Percentiles rank a stretch among this genome's conserved stretches.
These are phyloP conservation scores for Eugnorisma glareosa DNA, from an alignment of 2,888 invertebrate genomes.

Conservation along the genomic window DNA sequence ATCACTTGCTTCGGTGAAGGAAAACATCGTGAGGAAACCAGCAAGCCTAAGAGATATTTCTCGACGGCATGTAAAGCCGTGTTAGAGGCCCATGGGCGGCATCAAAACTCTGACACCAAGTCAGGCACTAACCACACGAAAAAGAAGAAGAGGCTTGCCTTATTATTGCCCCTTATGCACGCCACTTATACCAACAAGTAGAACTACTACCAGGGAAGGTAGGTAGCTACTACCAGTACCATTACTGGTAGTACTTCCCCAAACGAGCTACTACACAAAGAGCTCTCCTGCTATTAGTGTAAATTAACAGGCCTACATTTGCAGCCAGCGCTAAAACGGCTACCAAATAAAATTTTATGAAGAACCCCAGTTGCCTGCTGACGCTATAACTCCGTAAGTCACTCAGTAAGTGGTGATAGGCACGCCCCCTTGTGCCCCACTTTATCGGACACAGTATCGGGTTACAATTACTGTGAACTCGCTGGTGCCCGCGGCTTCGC, in stretches of 20 bases:
- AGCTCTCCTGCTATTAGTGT: neutral
- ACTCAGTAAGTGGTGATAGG: slow-evolving; percentile 42
- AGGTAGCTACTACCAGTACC: neutral
- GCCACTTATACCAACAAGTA: neutral
- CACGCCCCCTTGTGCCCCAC: slow-evolving; percentile 50
- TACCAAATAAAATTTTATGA: slow-evolving; percentile 48
- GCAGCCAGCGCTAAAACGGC: slow-evolving; percentile 10
- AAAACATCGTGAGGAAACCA: too few species aligned
- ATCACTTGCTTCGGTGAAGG: too few species aligned
- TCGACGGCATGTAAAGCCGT: too few species aligned
- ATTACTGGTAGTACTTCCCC: neutral
- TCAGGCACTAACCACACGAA: too few species aligned
- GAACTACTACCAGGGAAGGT: neutral
- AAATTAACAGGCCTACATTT: slow-evolving; percentile 26
- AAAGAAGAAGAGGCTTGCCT: too few species aligned
- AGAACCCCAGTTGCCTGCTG: slow-evolving; percentile 30
- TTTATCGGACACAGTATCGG: slow-evolving; percentile 46
- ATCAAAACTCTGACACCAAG: too few species aligned
- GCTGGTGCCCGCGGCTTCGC: neutral
- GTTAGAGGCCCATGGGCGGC: too few species aligned
- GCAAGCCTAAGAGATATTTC: too few species aligned
- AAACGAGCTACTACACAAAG: neutral
- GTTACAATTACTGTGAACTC: slow-evolving; percentile 35
- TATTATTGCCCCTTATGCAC: too few species aligned
- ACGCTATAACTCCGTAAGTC: slow-evolving; percentile 43